These are phyloP conservation scores for Cydia splendana DNA, from an alignment of 1,140 invertebrate species.

Conservation along the genomic window DNA sequence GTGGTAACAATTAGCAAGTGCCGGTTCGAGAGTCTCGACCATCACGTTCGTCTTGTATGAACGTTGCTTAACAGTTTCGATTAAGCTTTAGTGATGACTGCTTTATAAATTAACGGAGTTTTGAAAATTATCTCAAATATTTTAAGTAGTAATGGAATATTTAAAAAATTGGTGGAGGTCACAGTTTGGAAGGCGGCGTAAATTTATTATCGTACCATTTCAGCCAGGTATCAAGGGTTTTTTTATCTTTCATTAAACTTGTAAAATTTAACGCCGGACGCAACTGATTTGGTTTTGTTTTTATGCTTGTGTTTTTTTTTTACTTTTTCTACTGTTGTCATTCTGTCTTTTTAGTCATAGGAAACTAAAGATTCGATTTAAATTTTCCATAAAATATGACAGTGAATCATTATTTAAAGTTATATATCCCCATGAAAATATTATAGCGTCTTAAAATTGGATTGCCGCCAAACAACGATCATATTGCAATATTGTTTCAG, in stretches of 20 bases:
- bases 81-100: slow-evolving; percentile 30
- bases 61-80: slow-evolving; percentile 20
- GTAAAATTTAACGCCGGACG: neutral
- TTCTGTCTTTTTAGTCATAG: too few relatives aligned
- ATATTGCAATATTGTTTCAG: slow-evolving; percentile 66
- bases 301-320: neutral
- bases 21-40: slow-evolving; percentile 5
- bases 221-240: slow-evolving; percentile 59
- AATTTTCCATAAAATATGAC: too few relatives aligned
- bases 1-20: slow-evolving; percentile 55
- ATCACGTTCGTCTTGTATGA: neutral
- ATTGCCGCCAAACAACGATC: neutral
- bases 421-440: neutral
- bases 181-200: slow-evolving; percentile 60
- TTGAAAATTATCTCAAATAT: neutral
- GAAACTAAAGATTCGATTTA: too few relatives aligned
- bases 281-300: neutral
- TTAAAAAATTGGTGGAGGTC: slow-evolving; percentile 65
- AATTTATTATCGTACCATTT: slow-evolving; percentile 68
- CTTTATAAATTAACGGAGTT: neutral
- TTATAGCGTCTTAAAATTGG: neutral
- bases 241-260: neutral
- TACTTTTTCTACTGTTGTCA: too few relatives aligned
- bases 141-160: slow-evolving; percentile 57
- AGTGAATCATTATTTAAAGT: too few relatives aligned